Base-by-base conservation (phyloP, 2,113 vertebrate genomes). In the Halcyon senegalensis region DNA sequence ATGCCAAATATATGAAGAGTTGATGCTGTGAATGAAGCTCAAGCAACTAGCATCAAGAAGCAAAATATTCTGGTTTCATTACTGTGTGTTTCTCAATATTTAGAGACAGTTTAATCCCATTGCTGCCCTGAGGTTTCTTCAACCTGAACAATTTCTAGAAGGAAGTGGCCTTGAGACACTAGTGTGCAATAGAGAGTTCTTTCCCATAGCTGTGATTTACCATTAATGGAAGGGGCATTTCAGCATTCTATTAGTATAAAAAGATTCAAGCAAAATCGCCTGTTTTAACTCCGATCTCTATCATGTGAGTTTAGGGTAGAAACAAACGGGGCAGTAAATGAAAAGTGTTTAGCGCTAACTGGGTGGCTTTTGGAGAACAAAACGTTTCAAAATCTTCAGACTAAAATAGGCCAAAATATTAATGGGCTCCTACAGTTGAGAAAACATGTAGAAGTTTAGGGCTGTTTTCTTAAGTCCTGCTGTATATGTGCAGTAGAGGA, bases 361-460 rank as follows among this genome's bases (percentile, higher is more conserved):
- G 13, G 10, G 69, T 56, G 11, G 11, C 19, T 64, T 84, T 80
- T 50, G 28, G 11, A 86, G 15, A 1, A 80, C 76, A 75, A 74
- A 46, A 7, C 2, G 0, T 43, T 83, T 85, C 19, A 50, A 63
- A 75, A 68, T 79, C 16, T 25, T 83, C 31, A 79, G 10, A 51
- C 5, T 63, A 60, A 89, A 64, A 9, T 35, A 39, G 16, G 60
- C 2, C 8, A n/a, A 76, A 86, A 37, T 56, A 56, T 25, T 66
- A 20, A 20, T 30, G 4, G n/a, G 2, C 41, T 92, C 10, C 14
- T 72, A 16, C 7, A 63, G 27, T 23, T 66, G 31, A 44, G 14
- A 28, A 91, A 62, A 44, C 62, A 63, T 0, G 0, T 15, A 16
- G 24, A 35, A 9, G 2, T n/a, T 79, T 30, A 50, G 46, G n/a